A percentile compares a stretch with the other conserved stretches of the same genome.
Evolutionary conservation across 1,140 invertebrate species (phyloP).

Genomic region (Trachymyrmex cornetzi): DNA sequence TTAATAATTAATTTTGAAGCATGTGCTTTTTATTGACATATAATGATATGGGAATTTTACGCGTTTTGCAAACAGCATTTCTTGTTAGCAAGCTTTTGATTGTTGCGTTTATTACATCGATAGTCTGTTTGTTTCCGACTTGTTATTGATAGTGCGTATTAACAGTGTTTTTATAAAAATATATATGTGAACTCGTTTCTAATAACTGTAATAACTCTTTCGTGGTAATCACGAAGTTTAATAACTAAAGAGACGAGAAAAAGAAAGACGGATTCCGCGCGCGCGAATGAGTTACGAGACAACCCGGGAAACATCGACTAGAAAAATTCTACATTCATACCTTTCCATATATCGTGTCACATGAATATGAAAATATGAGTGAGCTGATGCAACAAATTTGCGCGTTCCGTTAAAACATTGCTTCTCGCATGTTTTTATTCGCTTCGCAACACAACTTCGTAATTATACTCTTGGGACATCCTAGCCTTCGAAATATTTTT

Average conservation of each 20-base stretch:
- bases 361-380: constrained; percentile 36
- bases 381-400: constrained; percentile 28
- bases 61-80: background rate
- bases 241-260: background rate
- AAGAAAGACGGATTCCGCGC: background rate
- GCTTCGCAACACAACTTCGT: background rate
- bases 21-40: background rate
- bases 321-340: constrained; percentile 21
- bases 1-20: constrained; percentile 2
- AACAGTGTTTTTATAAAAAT: constrained; percentile 19
- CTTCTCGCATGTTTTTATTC: constrained; percentile 24
- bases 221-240: background rate
- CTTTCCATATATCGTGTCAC: constrained; percentile 22
- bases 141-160: background rate
- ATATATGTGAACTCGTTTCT: background rate
- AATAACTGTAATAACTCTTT: constrained; percentile 29
- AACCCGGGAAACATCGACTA: constrained; percentile 2
- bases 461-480: background rate
- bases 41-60: background rate
- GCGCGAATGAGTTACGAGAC: background rate
- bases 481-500: background rate
- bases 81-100: background rate
- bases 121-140: background rate
- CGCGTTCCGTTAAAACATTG: constrained; percentile 11
- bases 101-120: background rate